phyloP scores from a whole-genome alignment of 2,113 vertebrate species.

The Sturnus vulgaris region DNA sequence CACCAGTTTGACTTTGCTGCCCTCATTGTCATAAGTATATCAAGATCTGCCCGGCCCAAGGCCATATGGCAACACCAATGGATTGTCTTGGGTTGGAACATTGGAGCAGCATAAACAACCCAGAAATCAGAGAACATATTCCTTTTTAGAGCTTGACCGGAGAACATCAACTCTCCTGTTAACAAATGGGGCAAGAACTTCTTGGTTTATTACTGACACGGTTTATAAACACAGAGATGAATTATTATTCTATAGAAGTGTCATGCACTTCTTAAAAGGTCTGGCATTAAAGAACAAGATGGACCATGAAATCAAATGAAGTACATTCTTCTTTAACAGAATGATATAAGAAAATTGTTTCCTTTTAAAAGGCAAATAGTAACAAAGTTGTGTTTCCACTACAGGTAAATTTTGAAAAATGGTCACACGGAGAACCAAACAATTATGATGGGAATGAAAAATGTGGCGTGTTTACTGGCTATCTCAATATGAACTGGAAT shows the following conservation, averaged over 20 bases:
- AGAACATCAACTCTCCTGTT: background rate
- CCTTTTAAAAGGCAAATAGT: background rate
- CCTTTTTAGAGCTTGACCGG: background rate
- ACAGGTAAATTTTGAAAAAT: slow-evolving; percentile 82
- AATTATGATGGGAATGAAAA: slow-evolving; percentile 85
- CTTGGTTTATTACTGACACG: background rate
- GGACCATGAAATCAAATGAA: background rate
- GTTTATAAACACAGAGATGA: background rate
- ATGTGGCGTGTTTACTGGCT: slow-evolving; percentile 75
- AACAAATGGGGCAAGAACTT: background rate
- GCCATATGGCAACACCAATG: background rate
- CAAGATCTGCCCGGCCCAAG: background rate
- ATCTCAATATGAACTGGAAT: slow-evolving; percentile 79
- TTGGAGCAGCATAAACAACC: background rate
- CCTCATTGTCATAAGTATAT: accelerated
- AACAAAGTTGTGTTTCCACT: background rate
- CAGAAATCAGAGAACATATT: background rate
- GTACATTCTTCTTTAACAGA: background rate
- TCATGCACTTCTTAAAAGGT: background rate
- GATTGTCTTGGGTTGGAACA: background rate
- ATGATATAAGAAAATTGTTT: background rate
- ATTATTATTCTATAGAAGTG: background rate
- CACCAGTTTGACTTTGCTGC: background rate
- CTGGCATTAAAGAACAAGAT: background rate
- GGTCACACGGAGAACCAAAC: slow-evolving; percentile 88